Evolutionary conservation across 1,140 invertebrate species (phyloP).

Genomic region (Steinernema feltiae): DNA sequence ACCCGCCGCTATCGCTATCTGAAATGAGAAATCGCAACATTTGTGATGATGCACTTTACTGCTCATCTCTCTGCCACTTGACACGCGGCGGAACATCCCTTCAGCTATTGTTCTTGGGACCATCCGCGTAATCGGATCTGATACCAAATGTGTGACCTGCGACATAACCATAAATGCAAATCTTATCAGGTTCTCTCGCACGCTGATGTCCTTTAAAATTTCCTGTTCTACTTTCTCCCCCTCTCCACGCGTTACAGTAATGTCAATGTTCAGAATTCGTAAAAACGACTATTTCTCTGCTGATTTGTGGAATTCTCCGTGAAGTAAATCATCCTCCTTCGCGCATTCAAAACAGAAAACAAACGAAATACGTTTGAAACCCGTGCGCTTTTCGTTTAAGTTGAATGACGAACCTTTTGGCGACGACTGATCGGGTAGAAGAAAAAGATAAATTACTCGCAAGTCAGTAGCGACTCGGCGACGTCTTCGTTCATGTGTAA

Average conservation of each 20-base stretch:
- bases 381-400: not conserved
- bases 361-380: too few species aligned
- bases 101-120: not conserved
- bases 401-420: not conserved
- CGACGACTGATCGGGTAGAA: not conserved
- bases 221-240: too few species aligned
- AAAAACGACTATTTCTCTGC: too few species aligned
- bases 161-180: not conserved
- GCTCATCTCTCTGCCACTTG: not conserved
- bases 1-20: not conserved
- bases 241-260: too few species aligned
- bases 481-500: constrained; percentile 6
- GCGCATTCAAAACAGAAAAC: too few species aligned
- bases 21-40: not conserved
- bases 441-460: constrained; percentile 9
- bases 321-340: too few species aligned
- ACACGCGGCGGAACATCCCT: not conserved
- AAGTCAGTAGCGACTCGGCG: not conserved
- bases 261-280: too few species aligned
- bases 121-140: not conserved
- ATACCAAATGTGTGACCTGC: not conserved
- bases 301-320: too few species aligned
- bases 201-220: not conserved
- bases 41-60: not conserved
- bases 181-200: not conserved